Evolutionary conservation across 2,797 vertebrate genomes (phyloP).

Genomic region (Numenius phaeopus): DNA sequence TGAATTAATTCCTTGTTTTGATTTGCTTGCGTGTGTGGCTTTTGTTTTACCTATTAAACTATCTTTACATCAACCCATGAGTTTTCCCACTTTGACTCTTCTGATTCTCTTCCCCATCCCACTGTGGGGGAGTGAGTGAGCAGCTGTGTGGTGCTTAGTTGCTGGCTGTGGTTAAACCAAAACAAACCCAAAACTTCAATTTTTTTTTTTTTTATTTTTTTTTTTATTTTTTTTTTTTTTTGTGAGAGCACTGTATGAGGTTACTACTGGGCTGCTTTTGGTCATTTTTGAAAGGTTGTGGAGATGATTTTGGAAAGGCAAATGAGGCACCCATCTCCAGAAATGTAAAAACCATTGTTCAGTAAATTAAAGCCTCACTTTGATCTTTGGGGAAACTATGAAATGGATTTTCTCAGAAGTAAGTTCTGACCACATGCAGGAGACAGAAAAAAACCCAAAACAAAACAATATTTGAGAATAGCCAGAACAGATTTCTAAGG

Average conservation of each 20-base stretch:
- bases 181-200: not conserved
- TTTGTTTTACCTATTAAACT: not conserved
- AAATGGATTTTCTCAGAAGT: not conserved
- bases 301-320: not conserved
- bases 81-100: not conserved
- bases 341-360: not conserved
- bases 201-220: not conserved
- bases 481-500: not conserved
- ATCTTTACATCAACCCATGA: not conserved
- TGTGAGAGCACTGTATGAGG: not conserved
- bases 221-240: not conserved
- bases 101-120: rapidly evolving
- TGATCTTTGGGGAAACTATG: not conserved
- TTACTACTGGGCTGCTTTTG: not conserved
- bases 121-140: not conserved
- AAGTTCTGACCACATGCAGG: not conserved
- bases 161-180: rapidly evolving
- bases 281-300: not conserved
- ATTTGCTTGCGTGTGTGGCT: rapidly evolving
- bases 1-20: not conserved
- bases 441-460: not conserved
- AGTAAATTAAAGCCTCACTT: not conserved
- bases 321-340: not conserved
- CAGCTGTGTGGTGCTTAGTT: not conserved
- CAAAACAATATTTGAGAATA: not conserved